Evolutionary conservation across 2,888 invertebrate genomes (phyloP), one percentile per base, ranked within the genome.

Genomic region (Blastobasis lacticolella): DNA sequence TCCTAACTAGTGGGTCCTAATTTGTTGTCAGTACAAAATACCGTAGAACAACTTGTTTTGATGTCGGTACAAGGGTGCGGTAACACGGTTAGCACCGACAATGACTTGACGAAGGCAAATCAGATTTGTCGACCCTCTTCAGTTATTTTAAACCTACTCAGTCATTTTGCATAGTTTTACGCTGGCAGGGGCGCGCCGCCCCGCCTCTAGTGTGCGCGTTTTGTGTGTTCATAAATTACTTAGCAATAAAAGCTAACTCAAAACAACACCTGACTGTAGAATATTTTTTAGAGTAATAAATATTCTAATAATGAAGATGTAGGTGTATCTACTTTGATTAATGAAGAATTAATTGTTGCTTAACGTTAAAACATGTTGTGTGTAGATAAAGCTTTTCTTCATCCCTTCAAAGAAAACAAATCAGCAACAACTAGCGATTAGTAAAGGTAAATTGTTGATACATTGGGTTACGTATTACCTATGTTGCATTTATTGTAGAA

Each of bases 91-190:
- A 87, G 69, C 68, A 59, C 63, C 69, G 72, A 88, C 87, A 85
- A 86, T 87, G 84, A 81, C 75, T 79, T 87, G 87, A 88, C 81
- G 87, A 84, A 86, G 79, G 81, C 75, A 85, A 88, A 88, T 88
- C 81, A 67, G 85, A 88, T 88, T 87, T 86, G 73, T 65, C 64
- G 69, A 78, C 84, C 87, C 86, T 82, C 82, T 73, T 62, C 67
- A 59, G 81, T 84, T 86, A 85, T 86, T 86, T 86, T 86, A 86
- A 84, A 88, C 76, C 78, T 70, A 80, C 80, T 76, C 79, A 71
- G 63, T 72, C 78, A 81, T 81, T 84, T 85, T 83, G 80, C 80
- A 84, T 81, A 80, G 78, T 75, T 54, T 40, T 51, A 47, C 43
- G 37, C 45, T 41, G 40, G 57, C 56, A 61, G 55, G 60, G 56